phyloP scores from a whole-genome alignment of 2,797 vertebrate genomes.

The Brotogeris chrysoptera region DNA sequence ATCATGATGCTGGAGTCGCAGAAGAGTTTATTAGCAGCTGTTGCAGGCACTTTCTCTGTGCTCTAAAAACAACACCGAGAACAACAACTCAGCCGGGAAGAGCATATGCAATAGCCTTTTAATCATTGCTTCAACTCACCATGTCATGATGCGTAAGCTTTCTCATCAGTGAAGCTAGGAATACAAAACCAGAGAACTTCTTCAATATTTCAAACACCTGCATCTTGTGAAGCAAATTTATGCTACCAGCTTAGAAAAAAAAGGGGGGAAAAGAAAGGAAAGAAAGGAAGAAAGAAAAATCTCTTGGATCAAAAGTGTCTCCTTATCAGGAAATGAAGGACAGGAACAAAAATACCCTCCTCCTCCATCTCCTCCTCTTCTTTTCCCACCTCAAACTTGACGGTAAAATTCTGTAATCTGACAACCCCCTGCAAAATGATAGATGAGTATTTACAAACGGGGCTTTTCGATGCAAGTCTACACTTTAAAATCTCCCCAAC shows the following conservation, averaged over 20 bases:
- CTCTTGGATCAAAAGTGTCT: conserved; percentile 38
- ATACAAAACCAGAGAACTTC: conserved; percentile 45
- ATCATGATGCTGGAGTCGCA: conserved; percentile 39
- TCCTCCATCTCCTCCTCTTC: conserved; percentile 59
- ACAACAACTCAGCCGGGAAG: conserved; percentile 58
- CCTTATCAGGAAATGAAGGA: conserved; percentile 54
- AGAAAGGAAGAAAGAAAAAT: neutral
- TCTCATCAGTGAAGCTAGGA: conserved; percentile 52
- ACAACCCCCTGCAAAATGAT: neutral
- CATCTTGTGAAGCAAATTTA: conserved; percentile 29
- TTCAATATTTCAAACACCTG: conserved; percentile 65
- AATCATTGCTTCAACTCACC: conserved; percentile 55
- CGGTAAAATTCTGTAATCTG: conserved; percentile 27
- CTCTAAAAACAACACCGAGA: conserved; percentile 55
- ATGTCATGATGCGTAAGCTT: conserved; percentile 29
- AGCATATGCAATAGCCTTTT: conserved; percentile 54
- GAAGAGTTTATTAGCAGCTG: conserved; percentile 66
- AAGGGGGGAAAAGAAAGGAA: neutral
- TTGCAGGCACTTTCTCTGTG: conserved; percentile 43
- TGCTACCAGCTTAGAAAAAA: neutral
- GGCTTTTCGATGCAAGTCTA: neutral
- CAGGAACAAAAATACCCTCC: conserved; percentile 53
- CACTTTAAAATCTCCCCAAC: neutral
- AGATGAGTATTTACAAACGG: neutral
- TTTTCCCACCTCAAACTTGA: conserved; percentile 52